Base-by-base conservation (phyloP, 53 echinoderm and acorn worm genomes). In the Mesocentrotus franciscanus region DNA sequence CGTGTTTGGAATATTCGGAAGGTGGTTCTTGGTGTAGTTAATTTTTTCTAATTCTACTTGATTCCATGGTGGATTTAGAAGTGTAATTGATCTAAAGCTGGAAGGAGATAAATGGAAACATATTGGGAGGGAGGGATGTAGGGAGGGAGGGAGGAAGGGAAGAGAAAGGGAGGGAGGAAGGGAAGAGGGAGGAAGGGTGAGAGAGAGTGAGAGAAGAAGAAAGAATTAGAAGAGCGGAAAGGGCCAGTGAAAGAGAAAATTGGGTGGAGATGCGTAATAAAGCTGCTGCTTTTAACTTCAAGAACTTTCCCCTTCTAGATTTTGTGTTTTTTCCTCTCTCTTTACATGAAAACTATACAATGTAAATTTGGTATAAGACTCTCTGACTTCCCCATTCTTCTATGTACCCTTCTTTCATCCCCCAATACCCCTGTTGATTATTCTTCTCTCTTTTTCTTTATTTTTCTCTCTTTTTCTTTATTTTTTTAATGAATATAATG, bases 1-100 rank as follows among this genome's bases (percentile, higher is more conserved):
- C 6, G 16, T 81, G 36, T 17, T 33, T 17, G 81, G n/a, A 20
- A 81, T 8, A 32, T 81, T 13, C 20, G 18, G 20, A 81, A 81
- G 42, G 81, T 81, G 36, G 16, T 81, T 8, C 17, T 81, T 15
- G 22, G 29, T 81, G 36, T 81, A 5, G 36, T 33, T 42, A 9
- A 81, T 16, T 81, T 42, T 49, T 0, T 42, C 22, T 39, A 42
- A 81, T 81, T 36, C 17, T 42, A 42, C 81, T 81, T 81, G 42
- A 81, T 81, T 42, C 81, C 42, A 9, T 16, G 81, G 36, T 42
- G 42, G 81, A 81, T 81, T 81, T 81, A 22, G 18, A 81, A 42
- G 20, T 81, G 81, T 36, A 81, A 39, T 81, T 81, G 36, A 81
- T 81, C 81, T 81, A 81, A 79, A 42, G 81, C 16, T 81, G 8